phyloP scores from a whole-genome alignment of 2,113 vertebrate genomes.

The Albula goreensis region DNA sequence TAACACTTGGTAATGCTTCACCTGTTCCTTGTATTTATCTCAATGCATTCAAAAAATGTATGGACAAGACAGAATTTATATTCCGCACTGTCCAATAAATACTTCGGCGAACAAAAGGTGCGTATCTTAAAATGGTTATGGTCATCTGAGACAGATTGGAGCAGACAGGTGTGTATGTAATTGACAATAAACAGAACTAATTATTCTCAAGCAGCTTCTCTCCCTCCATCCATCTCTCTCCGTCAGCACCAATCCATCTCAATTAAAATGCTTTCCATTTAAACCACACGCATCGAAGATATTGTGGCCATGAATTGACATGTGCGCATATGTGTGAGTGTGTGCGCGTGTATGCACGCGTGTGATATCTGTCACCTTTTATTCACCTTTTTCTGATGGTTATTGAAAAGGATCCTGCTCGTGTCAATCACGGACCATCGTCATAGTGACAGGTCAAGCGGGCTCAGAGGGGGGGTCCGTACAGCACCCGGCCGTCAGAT shows the following conservation, averaged over 20 bases:
- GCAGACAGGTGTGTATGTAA: neutral
- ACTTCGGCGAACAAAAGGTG: neutral
- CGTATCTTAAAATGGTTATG: neutral
- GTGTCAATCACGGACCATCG: neutral
- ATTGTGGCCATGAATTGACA: neutral
- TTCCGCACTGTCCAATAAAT: neutral
- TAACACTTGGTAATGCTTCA: neutral
- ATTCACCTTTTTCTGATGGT: neutral
- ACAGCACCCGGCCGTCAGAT: neutral
- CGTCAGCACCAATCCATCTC: neutral
- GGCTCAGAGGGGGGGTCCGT: neutral
- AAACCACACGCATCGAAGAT: neutral
- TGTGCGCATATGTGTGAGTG: neutral
- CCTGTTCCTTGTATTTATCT: neutral
- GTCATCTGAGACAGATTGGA: neutral
- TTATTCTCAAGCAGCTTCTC: neutral
- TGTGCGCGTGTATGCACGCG: neutral
- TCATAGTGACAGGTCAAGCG: neutral
- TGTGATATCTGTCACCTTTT: conserved; percentile 1
- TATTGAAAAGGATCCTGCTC: neutral
- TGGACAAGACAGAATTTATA: neutral
- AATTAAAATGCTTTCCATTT: neutral
- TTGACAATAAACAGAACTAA: neutral
- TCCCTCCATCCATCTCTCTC: neutral
- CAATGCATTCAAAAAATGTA: neutral